Evolutionary conservation across 2,888 invertebrate genomes (phyloP), one percentile per base, ranked within the genome.

Genomic region (Drosophila acutilabella): DNA sequence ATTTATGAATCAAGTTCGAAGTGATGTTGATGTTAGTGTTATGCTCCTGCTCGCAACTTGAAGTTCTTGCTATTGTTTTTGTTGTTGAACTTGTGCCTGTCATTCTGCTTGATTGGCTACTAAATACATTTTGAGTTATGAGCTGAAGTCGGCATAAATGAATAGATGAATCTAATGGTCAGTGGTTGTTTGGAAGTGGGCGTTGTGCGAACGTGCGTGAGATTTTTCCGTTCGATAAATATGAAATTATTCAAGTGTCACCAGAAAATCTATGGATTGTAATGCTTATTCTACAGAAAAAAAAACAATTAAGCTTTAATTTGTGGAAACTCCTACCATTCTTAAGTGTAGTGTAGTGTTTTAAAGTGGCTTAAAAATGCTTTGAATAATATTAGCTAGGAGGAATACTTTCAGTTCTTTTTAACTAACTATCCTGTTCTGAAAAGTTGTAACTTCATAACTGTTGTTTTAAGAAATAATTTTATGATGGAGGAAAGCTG

Each of bases 101-200:
- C 80, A 80, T 81, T 80, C 82, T 71, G 74, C 82, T 82, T 80
- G 80, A 80, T 80, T 80, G 80, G 80, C 77, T 74, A 71, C 80
- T 80, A 81, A 80, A 80, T 79, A 81, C 77, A 76, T 68, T 76
- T 71, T 80, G 83, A 80, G 71, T 74, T 80, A 80, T 80, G 83
- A 72, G 74, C 74, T 70, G 52, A 61, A 70, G 36, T 41, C 41
- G 54, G 14, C 16, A 56, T 45, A 58, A 40, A 56, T 54, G 50
- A 44, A 58, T 48, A 18, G 57, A 45, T 65, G 54, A 30, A n/a
- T 38, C 36, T 30, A n/a, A 45, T 56, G 16, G 18, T 36, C 4
- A 36, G 23, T 8, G 11, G 26, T 41, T 44, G 50, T 5, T 13
- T 48, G 42, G 36, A 48, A 58, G 59, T 68, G 60, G 44, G 58